These are phyloP conservation scores for Xerus inauris DNA, from an alignment of 2,113 vertebrate genomes.

Conservation along the genomic window DNA sequence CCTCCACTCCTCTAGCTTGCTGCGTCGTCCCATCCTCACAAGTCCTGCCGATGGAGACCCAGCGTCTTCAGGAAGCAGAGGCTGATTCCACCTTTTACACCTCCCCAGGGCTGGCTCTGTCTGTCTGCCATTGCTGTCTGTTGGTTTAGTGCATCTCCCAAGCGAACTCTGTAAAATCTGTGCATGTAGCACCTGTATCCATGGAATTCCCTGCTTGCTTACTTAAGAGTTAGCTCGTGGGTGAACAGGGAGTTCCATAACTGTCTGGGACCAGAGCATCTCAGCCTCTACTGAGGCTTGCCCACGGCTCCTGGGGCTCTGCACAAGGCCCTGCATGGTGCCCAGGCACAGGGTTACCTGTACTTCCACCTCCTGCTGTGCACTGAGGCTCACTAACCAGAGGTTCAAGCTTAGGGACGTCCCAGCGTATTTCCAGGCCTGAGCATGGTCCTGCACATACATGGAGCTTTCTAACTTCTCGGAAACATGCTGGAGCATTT, in stretches of 20 bases:
- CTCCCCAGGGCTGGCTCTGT: neutral
- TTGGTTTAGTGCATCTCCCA: neutral
- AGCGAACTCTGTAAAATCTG: neutral
- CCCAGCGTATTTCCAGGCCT: neutral
- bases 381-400: neutral
- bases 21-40: neutral
- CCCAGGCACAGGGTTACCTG: neutral
- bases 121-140: neutral
- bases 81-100: neutral
- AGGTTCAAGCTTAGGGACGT: neutral
- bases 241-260: neutral
- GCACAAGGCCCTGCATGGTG: no score
- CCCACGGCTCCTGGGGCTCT: no score
- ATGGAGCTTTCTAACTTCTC: neutral
- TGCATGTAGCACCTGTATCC: rapidly evolving
- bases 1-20: neutral
- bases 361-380: neutral
- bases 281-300: neutral
- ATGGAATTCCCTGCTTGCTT: neutral
- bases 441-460: neutral
- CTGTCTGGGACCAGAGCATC: neutral
- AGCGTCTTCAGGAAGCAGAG: neutral
- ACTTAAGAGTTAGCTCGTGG: neutral
- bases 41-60: neutral
- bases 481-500: neutral